These are phyloP conservation scores for Drosophila rhopaloa DNA, from an alignment of 1,140 invertebrate species.

Conservation along the genomic window DNA sequence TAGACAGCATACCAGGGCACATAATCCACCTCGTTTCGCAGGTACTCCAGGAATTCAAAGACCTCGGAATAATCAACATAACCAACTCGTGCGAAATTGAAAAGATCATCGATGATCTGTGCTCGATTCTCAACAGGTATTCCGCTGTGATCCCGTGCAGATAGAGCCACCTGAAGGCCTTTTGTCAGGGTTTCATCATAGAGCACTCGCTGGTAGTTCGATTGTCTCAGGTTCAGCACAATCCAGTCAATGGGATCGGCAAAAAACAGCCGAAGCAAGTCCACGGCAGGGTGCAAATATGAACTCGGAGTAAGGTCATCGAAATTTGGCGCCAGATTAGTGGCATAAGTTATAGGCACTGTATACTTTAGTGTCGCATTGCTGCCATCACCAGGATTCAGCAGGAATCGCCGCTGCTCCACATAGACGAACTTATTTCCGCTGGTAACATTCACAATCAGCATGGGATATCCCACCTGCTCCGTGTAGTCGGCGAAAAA, in stretches of 20 bases:
- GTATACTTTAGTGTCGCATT: conserved; percentile 85
- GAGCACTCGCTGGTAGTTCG: conserved; percentile 88
- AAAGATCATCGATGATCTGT: conserved; percentile 91
- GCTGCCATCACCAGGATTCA: conserved; percentile 76
- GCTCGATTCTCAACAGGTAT: conserved; percentile 90
- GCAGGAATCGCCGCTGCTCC: conserved; percentile 85
- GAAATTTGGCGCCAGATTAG: conserved; percentile 85
- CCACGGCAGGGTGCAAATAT: conserved; percentile 84
- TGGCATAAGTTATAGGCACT: conserved; percentile 88
- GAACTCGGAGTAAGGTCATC: conserved; percentile 85
- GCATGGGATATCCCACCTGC: conserved; percentile 95
- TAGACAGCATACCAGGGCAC: conserved; percentile 86
- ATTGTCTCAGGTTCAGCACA: conserved; percentile 85
- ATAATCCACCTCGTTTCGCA: conserved; percentile 86
- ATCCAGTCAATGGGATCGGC: conserved; percentile 79
- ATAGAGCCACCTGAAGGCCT: conserved; percentile 84
- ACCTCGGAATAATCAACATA: conserved; percentile 85
- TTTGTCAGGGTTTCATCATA: conserved; percentile 86
- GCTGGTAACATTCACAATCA: conserved; percentile 86
- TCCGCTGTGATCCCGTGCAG: conserved; percentile 70
- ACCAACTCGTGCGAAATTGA: conserved; percentile 87
- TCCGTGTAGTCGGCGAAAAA: conserved; percentile 91
- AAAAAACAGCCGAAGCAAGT: conserved; percentile 51
- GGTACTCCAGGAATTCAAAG: conserved; percentile 85
- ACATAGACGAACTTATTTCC: conserved; percentile 27